Evolutionary conservation across 2,888 invertebrate genomes (phyloP).

Genomic region (Hesperia comma): DNA sequence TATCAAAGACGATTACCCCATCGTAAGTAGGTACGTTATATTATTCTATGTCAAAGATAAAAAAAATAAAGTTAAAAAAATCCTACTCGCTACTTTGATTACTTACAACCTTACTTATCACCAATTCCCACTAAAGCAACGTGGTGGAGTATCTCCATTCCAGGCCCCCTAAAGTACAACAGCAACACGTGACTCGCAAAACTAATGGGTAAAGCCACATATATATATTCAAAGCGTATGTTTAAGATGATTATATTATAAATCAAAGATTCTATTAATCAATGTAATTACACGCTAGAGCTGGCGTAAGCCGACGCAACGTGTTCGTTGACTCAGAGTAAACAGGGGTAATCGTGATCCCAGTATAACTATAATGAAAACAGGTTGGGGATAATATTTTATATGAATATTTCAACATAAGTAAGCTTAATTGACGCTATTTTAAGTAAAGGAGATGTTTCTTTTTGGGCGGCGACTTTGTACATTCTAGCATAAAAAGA

Average conservation of each 20-base stretch:
- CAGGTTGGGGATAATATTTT: background rate
- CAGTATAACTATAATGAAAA: background rate
- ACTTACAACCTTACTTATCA: no score
- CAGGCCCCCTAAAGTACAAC: no score
- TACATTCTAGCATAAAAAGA: no score
- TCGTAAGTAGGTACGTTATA: no score
- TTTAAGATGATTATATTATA: background rate
- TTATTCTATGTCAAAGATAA: no score
- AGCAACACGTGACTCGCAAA: background rate
- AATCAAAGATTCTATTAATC: conserved; percentile 6
- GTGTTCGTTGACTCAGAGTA: background rate
- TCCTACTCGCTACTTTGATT: no score
- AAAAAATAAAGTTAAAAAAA: no score
- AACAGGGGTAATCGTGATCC: background rate
- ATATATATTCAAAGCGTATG: background rate
- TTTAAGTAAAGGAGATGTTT: background rate
- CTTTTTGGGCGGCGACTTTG: no score
- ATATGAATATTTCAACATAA: background rate
- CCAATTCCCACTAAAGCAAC: no score
- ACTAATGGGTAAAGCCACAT: background rate
- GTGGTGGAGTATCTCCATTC: no score
- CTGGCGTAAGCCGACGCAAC: background rate
- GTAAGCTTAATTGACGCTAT: background rate
- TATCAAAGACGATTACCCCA: no score
- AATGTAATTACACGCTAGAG: conserved; percentile 1